A percentile compares a stretch with the other conserved stretches of the same genome.
These are phyloP conservation scores for Phenacoccus solenopsis DNA, from an alignment of 1,140 invertebrate species.

Conservation along the genomic window DNA sequence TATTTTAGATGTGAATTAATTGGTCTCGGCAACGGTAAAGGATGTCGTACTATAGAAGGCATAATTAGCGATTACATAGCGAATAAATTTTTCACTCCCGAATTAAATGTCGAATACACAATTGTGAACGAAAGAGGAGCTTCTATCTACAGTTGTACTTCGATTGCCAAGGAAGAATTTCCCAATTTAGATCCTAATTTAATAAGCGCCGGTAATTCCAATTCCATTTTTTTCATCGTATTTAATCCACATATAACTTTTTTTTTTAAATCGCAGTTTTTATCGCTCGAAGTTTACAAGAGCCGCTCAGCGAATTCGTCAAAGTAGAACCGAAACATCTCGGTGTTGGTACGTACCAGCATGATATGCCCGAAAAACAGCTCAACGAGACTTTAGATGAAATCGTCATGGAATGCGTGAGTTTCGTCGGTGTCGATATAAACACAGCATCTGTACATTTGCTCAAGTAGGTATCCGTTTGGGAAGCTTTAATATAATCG, in stretches of 20 bases:
- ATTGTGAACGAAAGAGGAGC: slow-evolving; percentile 81
- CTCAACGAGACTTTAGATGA: slow-evolving; percentile 58
- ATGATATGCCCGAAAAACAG: slow-evolving; percentile 68
- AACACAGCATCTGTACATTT: slow-evolving; percentile 71
- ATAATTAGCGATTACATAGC: slow-evolving; percentile 54
- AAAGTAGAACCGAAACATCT: slow-evolving; percentile 86
- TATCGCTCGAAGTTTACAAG: slow-evolving; percentile 70
- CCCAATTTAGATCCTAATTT: slow-evolving; percentile 65
- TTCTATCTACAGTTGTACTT: slow-evolving; percentile 77
- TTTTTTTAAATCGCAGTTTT: slow-evolving; percentile 44
- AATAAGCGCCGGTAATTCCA: slow-evolving; percentile 52
- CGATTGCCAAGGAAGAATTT: slow-evolving; percentile 70
- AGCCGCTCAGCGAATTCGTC: slow-evolving; percentile 78
- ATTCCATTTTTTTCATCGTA: background rate
- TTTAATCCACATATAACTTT: background rate
- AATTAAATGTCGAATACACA: slow-evolving; percentile 49
- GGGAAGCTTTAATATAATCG: slow-evolving; percentile 16
- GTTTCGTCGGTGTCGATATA: slow-evolving; percentile 81
- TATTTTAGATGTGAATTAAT: slow-evolving; percentile 50
- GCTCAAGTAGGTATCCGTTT: slow-evolving; percentile 42
- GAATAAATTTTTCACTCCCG: slow-evolving; percentile 38
- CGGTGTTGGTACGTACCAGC: slow-evolving; percentile 86
- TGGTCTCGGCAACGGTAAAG: slow-evolving; percentile 78
- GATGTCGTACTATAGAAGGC: slow-evolving; percentile 69
- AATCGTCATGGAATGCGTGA: slow-evolving; percentile 68